These are phyloP conservation scores for Melieria crassipennis DNA, from an alignment of 2,888 invertebrate genomes.

Conservation along the genomic window DNA sequence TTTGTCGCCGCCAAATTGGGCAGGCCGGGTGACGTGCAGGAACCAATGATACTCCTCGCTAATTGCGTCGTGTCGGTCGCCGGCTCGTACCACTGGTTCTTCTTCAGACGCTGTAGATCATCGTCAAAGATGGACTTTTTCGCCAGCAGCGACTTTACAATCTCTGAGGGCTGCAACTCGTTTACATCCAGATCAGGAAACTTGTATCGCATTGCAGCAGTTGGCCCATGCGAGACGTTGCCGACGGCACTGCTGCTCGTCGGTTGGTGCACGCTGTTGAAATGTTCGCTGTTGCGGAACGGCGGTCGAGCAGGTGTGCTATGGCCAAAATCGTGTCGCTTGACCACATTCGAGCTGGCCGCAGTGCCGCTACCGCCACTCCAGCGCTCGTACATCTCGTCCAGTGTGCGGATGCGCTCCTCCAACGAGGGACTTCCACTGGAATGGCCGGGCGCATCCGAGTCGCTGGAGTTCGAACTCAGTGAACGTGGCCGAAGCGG, in stretches of 20 bases:
- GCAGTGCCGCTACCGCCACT: slow-evolving; percentile 67
- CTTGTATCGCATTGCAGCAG: slow-evolving; percentile 71
- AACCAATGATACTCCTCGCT: slow-evolving; percentile 41
- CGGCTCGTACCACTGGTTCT: slow-evolving; percentile 83
- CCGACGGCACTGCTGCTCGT: slow-evolving; percentile 45
- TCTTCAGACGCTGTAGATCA: slow-evolving; percentile 91
- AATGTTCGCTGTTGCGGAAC: slow-evolving; percentile 45
- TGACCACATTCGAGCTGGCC: slow-evolving; percentile 36
- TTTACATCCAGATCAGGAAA: slow-evolving; percentile 82
- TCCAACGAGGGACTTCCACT: slow-evolving; percentile 83
- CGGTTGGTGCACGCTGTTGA: slow-evolving; percentile 37
- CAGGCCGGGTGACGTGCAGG: slow-evolving; percentile 58
- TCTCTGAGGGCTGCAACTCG: slow-evolving; percentile 90
- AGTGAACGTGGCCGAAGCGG: slow-evolving; percentile 78
- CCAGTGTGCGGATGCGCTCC: slow-evolving; percentile 89
- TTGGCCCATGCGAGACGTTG: slow-evolving; percentile 68
- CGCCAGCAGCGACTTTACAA: slow-evolving; percentile 90
- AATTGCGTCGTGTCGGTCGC: slow-evolving; percentile 47
- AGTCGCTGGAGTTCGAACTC: slow-evolving; percentile 80
- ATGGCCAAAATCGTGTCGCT: slow-evolving; percentile 61
- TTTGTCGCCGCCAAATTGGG: slow-evolving; percentile 63
- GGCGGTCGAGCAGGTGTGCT: slow-evolving; percentile 68
- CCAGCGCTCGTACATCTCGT: slow-evolving; percentile 94
- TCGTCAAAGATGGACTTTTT: slow-evolving; percentile 96
- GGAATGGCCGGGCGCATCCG: slow-evolving; percentile 69